Conservation (phyloP, 2,888 invertebrate genomes). For the Phania funesta region DNA sequence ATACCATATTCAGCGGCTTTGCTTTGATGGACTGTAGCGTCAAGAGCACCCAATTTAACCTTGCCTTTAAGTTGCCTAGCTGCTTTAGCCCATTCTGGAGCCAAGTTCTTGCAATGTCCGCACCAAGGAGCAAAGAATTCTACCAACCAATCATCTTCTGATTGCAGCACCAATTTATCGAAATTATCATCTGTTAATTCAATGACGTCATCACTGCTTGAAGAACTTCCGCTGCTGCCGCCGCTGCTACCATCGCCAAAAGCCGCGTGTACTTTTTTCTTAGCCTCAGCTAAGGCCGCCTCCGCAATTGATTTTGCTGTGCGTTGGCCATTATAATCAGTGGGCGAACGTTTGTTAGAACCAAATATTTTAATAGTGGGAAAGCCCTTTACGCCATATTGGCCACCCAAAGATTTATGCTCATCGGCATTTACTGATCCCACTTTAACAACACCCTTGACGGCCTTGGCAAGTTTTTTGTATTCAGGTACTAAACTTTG, state of each 20-base stretch:
- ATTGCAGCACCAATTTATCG: constrained; percentile 92
- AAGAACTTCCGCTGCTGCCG: constrained; percentile 62
- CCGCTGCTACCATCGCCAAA: constrained; percentile 83
- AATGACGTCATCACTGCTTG: constrained; percentile 83
- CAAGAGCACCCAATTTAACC: constrained; percentile 96
- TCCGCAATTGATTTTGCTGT: constrained; percentile 93
- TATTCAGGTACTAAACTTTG: constrained; percentile 95
- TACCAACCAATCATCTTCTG: constrained; percentile 97
- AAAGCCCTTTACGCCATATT: constrained; percentile 93
- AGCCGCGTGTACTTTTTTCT: constrained; percentile 86
- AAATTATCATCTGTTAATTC: constrained; percentile 98
- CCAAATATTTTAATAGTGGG: constrained; percentile 98
- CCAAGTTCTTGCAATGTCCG: constrained; percentile 97
- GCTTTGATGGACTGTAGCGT: constrained; percentile 94
- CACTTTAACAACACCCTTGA: constrained; percentile 97
- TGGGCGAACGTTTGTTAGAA: constrained; percentile 89
- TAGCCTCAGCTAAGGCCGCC: constrained; percentile 88
- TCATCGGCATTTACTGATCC: constrained; percentile 96
- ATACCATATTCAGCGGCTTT: constrained; percentile 92
- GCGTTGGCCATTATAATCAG: constrained; percentile 91
- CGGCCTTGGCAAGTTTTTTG: constrained; percentile 93
- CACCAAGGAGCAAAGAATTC: constrained; percentile 99
- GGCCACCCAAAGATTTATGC: constrained; percentile 89
- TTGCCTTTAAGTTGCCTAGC: constrained; percentile 97
- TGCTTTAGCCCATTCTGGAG: constrained; percentile 97